phyloP scores from a whole-genome alignment of 2,888 invertebrate species.

The Zygogramma bicolorata region DNA sequence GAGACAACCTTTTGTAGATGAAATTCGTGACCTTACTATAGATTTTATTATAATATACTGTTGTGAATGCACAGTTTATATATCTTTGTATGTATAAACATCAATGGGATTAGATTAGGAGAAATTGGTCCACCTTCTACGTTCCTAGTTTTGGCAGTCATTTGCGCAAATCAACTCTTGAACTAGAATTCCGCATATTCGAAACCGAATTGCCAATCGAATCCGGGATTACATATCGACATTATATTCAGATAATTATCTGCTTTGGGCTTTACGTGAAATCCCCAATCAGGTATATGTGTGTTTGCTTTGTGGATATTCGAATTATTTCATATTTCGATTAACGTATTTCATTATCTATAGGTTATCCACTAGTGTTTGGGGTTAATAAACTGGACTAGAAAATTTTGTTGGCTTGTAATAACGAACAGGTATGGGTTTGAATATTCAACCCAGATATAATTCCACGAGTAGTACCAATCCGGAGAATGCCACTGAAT shows the following conservation, averaged over 20 bases:
- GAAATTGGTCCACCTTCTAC: too few relatives aligned
- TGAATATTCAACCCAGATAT: too few relatives aligned
- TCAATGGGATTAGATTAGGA: too few relatives aligned
- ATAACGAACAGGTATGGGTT: too few relatives aligned
- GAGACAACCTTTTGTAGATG: too few relatives aligned
- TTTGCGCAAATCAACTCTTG: constrained; percentile 6
- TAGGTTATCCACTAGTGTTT: background rate
- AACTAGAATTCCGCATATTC: constrained; percentile 11
- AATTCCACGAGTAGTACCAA: too few relatives aligned
- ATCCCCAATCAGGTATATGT: constrained; percentile 7
- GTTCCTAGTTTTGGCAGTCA: background rate
- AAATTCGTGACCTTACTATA: too few relatives aligned
- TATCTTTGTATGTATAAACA: too few relatives aligned
- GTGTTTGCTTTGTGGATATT: constrained; percentile 2
- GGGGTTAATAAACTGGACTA: background rate
- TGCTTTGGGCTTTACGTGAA: background rate
- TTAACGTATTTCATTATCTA: background rate
- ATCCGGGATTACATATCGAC: constrained; percentile 15
- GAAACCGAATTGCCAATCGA: constrained; percentile 5
- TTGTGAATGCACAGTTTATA: too few relatives aligned
- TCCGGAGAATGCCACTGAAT: too few relatives aligned
- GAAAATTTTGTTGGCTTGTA: too few relatives aligned
- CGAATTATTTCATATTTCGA: constrained; percentile 9
- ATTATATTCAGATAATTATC: constrained; percentile 1
- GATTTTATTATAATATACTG: too few relatives aligned